Conservation (phyloP, 2,113 vertebrate species). For the Felis catus region DNA sequence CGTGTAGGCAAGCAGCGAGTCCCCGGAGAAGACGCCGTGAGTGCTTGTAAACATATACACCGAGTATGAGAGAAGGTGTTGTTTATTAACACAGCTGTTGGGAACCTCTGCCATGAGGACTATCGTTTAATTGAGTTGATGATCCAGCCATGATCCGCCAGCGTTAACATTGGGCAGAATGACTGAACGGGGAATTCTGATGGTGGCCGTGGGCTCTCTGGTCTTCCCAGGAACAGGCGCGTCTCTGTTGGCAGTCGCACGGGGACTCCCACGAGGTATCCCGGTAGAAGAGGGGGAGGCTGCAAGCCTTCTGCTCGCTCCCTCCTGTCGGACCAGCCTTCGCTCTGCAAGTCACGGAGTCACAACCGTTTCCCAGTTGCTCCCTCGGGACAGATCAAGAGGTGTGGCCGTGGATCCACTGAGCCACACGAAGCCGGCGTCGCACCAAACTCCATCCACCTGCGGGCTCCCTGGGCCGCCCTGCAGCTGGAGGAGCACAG, state of each 20-base stretch:
- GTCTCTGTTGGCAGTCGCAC: rapidly evolving
- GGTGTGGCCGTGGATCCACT: rapidly evolving
- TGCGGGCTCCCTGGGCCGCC: rapidly evolving
- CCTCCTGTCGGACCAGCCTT: rapidly evolving
- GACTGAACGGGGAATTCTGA: rapidly evolving
- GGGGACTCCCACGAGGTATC: rapidly evolving
- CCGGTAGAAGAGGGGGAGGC: too few species aligned
- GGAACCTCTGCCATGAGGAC: rapidly evolving
- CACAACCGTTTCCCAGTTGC: not conserved
- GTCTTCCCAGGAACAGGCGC: rapidly evolving
- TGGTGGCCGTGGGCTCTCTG: rapidly evolving
- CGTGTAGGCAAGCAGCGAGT: rapidly evolving
- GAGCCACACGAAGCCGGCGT: rapidly evolving
- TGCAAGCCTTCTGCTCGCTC: rapidly evolving
- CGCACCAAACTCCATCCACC: rapidly evolving
- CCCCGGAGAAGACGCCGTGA: rapidly evolving
- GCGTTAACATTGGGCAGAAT: rapidly evolving
- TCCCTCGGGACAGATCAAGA: rapidly evolving
- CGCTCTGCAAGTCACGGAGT: not conserved
- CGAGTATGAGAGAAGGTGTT: rapidly evolving
- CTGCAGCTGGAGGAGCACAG: rapidly evolving
- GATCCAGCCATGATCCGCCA: rapidly evolving
- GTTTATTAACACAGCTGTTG: rapidly evolving
- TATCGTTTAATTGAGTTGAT: rapidly evolving
- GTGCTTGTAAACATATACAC: rapidly evolving